Evolutionary conservation across 2,888 invertebrate species (phyloP).

Genomic region (Drosophila monieri): DNA sequence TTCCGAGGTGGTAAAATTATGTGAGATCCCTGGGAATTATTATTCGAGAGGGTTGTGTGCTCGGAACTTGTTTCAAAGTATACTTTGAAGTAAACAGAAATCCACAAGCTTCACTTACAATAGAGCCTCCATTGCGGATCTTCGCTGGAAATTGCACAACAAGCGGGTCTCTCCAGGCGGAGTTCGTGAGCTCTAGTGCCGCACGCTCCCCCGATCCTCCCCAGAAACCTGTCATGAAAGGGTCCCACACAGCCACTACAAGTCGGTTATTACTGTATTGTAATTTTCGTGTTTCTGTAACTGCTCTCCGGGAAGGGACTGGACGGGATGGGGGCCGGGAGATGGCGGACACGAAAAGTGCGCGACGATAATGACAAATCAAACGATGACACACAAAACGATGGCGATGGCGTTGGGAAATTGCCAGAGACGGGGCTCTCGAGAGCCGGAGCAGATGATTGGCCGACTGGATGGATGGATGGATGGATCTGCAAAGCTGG

Average conservation of each 20-base stretch:
- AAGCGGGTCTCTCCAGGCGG: slow-evolving; percentile 29
- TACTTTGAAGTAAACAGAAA: background rate
- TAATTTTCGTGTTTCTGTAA: slow-evolving; percentile 76
- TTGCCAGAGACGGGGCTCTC: slow-evolving; percentile 50
- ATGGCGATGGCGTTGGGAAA: slow-evolving; percentile 76
- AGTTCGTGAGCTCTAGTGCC: slow-evolving; percentile 19
- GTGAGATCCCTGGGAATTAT: background rate
- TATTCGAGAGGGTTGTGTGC: background rate
- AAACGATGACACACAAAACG: slow-evolving; percentile 80
- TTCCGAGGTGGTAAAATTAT: slow-evolving; percentile 7
- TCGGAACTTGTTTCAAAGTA: no score
- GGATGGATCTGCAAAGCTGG: slow-evolving; percentile 31
- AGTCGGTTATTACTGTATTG: slow-evolving; percentile 78
- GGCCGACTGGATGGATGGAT: slow-evolving; percentile 48
- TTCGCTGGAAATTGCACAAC: slow-evolving; percentile 31
- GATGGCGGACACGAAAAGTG: slow-evolving; percentile 64
- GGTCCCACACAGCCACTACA: slow-evolving; percentile 46
- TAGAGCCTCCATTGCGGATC: slow-evolving; percentile 21
- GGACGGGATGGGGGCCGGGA: slow-evolving; percentile 6
- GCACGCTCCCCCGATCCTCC: background rate
- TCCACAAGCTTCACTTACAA: slow-evolving; percentile 18
- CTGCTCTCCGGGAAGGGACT: slow-evolving; percentile 33
- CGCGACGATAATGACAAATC: slow-evolving; percentile 81
- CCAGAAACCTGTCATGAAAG: slow-evolving; percentile 19
- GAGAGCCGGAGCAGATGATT: slow-evolving; percentile 62